Conservation (phyloP, 1,140 invertebrate genomes). For the Zeugodacus cucurbitae region DNA sequence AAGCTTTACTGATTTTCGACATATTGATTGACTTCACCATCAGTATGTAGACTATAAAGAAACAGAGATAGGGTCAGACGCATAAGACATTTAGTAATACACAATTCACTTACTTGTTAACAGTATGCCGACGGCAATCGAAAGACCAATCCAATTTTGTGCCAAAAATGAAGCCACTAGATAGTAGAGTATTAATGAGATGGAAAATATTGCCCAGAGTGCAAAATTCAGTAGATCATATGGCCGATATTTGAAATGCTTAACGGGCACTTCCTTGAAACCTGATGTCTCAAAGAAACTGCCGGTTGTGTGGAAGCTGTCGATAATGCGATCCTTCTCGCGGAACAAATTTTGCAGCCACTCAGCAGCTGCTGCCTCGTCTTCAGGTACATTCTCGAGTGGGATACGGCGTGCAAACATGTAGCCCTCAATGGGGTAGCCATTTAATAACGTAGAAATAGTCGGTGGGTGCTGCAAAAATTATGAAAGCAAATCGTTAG, state of each 20-base stretch:
- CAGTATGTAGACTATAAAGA: constrained; percentile 78
- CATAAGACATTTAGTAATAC: constrained; percentile 41
- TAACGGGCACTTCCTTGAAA: constrained; percentile 71
- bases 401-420: constrained; percentile 86
- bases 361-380: constrained; percentile 79
- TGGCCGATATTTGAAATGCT: constrained; percentile 70
- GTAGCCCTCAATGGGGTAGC: constrained; percentile 79
- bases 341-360: constrained; percentile 79
- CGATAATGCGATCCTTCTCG: constrained; percentile 80
- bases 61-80: constrained; percentile 60
- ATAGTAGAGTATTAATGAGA: constrained; percentile 79
- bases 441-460: constrained; percentile 84
- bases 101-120: constrained; percentile 74
- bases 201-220: constrained; percentile 76
- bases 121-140: constrained; percentile 75
- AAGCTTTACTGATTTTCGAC: constrained; percentile 84
- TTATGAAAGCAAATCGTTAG: neutral
- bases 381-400: constrained; percentile 81
- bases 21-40: constrained; percentile 83
- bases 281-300: constrained; percentile 84
- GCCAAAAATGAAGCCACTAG: constrained; percentile 76
- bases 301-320: constrained; percentile 84
- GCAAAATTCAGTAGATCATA: constrained; percentile 78
- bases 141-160: constrained; percentile 78
- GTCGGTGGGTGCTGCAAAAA: constrained; percentile 73